A percentile compares a stretch with the other conserved stretches of the same genome.
Evolutionary conservation across 2,797 vertebrate genomes (phyloP).

Genomic region (Ctenochaetus hawaiiensis): DNA sequence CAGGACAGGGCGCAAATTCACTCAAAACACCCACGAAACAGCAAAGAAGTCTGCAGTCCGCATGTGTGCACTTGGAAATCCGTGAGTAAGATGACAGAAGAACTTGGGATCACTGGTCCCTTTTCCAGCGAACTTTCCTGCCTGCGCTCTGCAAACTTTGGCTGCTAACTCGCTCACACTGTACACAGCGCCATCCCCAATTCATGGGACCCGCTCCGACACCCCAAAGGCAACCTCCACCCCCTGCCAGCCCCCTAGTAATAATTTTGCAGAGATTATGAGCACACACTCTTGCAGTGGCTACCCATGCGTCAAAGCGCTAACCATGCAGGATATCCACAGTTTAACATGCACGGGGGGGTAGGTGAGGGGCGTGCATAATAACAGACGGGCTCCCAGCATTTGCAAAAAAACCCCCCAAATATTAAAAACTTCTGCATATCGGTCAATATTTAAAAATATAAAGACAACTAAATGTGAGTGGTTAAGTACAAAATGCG

Average conservation of each 20-base stretch:
- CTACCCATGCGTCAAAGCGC: conserved; percentile 33
- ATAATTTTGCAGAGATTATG: conserved; percentile 52
- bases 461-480: background rate
- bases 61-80: conserved; percentile 57
- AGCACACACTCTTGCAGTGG: conserved; percentile 45
- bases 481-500: background rate
- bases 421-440: background rate
- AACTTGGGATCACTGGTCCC: conserved; percentile 61
- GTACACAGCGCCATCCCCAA: conserved; percentile 88
- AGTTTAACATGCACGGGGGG: conserved; percentile 23
- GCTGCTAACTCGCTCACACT: conserved; percentile 81
- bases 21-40: conserved; percentile 45
- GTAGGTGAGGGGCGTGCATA: conserved; percentile 24
- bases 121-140: conserved; percentile 77
- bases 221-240: conserved; percentile 79
- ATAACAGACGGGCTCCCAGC: conserved; percentile 8
- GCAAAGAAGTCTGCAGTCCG: conserved; percentile 48
- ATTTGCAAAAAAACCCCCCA: conserved; percentile 6
- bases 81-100: conserved; percentile 58
- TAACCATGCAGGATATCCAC: conserved; percentile 38
- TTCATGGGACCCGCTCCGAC: conserved; percentile 76
- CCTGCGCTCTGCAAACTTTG: conserved; percentile 84
- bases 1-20: conserved; percentile 33
- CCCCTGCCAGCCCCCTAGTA: conserved; percentile 47
- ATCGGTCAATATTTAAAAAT: background rate